Base-by-base conservation (phyloP, 2,113 vertebrate genomes). In the Sakesphorus luctuosus region DNA sequence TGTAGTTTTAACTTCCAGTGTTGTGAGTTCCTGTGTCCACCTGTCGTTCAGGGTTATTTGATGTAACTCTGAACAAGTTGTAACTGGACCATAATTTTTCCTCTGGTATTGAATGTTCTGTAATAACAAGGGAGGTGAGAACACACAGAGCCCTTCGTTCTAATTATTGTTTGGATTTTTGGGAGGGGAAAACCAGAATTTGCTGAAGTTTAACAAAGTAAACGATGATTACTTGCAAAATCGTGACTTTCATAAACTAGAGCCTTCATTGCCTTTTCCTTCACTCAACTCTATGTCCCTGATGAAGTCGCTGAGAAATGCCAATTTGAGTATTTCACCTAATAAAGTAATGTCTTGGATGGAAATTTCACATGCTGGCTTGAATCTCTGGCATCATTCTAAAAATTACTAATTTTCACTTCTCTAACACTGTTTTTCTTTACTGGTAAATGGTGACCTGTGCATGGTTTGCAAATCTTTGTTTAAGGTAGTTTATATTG, bases 381-480 rank as follows among this genome's bases (percentile, higher is more conserved):
- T 61, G 61, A 85, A 84, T 88, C 43, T 89, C 63, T 91, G 67
- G 17, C 82, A 83, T 26, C 29, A 40, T 88, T 88, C 80, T 59
- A 3, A 23, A 87, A 94, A 59, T n/a, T 0, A 79, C 63, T 72
- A 36, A 18, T 77, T 86, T 86, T 94, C 43, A 55, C 28, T 86
- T 52, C 18, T 86, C 5, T 84, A 91, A 58, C 4, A 4, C 71
- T 91, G 10, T 55, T 95, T 91, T 50, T 38, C 61, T 93, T 84
- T 77, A 78, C 24, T 55, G 81, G 36, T 91, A n/a, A 80, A 62
- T 71, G 2, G 20, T 84, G 63, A 80, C 67, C 56, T 68, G 12
- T 94, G 88, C 92, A 95, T 96, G 93, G 59, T 84, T 78, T 84
- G 73, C 80, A 77, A 23, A 52, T 86, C 50, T 79, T 69, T 83